A percentile compares a stretch with the other conserved stretches of the same genome.
phyloP scores from a whole-genome alignment of 2,113 vertebrate genomes.

The Chrysochloris asiatica region DNA sequence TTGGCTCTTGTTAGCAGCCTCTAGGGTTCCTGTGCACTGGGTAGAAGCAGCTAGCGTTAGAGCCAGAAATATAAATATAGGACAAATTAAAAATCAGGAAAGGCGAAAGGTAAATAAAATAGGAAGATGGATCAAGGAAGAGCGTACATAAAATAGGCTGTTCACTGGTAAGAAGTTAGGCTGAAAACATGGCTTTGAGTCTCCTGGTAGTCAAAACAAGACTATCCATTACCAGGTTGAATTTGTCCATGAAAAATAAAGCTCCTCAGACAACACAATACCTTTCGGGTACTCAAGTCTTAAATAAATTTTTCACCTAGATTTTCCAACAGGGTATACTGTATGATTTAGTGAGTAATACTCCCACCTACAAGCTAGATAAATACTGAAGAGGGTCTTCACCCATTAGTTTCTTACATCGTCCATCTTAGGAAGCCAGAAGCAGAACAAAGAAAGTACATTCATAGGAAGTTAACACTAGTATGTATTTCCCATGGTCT shows the following conservation, averaged over 20 bases:
- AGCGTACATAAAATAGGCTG: neutral
- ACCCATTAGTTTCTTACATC: neutral
- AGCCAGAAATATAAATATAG: neutral
- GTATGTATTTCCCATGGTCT: neutral
- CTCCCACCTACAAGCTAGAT: conserved; percentile 17
- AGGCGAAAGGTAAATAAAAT: conserved; percentile 18
- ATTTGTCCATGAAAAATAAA: conserved; percentile 35
- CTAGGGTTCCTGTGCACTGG: neutral
- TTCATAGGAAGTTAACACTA: neutral
- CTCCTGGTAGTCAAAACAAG: conserved; percentile 55
- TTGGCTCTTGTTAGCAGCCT: neutral
- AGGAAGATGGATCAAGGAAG: conserved; percentile 7
- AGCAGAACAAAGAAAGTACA: neutral
- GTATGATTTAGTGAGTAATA: conserved; percentile 63
- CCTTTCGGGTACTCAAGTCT: conserved; percentile 29
- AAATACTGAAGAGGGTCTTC: neutral
- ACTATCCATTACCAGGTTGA: conserved; percentile 56
- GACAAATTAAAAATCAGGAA: conserved; percentile 26
- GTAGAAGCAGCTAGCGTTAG: neutral
- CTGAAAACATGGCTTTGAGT: conserved; percentile 27
- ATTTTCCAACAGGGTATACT: conserved; percentile 35
- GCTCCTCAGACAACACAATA: conserved; percentile 56
- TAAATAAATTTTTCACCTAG: conserved; percentile 58
- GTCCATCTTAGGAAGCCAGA: conserved; percentile 34
- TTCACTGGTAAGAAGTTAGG: neutral